Conservation (phyloP, 2,797 vertebrate genomes). For the Rhynchotus rufescens region DNA sequence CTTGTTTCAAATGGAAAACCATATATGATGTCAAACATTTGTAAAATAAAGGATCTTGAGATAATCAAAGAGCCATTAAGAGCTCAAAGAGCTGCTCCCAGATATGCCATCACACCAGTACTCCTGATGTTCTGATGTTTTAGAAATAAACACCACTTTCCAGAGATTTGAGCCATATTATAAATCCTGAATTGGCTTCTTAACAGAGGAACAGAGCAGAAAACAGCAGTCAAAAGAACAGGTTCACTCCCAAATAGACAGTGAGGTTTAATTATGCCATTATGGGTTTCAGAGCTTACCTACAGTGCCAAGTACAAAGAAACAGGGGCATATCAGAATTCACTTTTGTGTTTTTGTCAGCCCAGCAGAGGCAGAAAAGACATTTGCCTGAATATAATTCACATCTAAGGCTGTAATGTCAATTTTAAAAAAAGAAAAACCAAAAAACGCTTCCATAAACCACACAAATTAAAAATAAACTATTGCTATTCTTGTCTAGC, state of each 20-base stretch:
- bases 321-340: slow-evolving; percentile 36
- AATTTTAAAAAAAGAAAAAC: neutral
- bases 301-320: slow-evolving; percentile 19
- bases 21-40: slow-evolving; percentile 42
- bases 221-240: slow-evolving; percentile 44
- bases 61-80: slow-evolving; percentile 52
- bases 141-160: slow-evolving; percentile 58
- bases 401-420: slow-evolving; percentile 30
- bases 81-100: slow-evolving; percentile 52
- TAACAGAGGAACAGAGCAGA: slow-evolving; percentile 42
- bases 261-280: slow-evolving; percentile 47
- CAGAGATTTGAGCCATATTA: slow-evolving; percentile 49
- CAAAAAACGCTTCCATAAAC: neutral
- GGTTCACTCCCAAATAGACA: slow-evolving; percentile 31
- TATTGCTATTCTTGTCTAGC: neutral
- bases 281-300: slow-evolving; percentile 48
- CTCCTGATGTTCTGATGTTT: slow-evolving; percentile 46
- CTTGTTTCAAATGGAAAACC: slow-evolving; percentile 55
- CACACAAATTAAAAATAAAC: slow-evolving; percentile 14
- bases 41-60: slow-evolving; percentile 51
- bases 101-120: slow-evolving; percentile 38
- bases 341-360: slow-evolving; percentile 25
- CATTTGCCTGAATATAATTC: neutral
- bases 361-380: neutral
- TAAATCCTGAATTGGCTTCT: slow-evolving; percentile 35